Evolutionary conservation across 2,888 invertebrate species (phyloP).

Genomic region (Drosophila mimetica): DNA sequence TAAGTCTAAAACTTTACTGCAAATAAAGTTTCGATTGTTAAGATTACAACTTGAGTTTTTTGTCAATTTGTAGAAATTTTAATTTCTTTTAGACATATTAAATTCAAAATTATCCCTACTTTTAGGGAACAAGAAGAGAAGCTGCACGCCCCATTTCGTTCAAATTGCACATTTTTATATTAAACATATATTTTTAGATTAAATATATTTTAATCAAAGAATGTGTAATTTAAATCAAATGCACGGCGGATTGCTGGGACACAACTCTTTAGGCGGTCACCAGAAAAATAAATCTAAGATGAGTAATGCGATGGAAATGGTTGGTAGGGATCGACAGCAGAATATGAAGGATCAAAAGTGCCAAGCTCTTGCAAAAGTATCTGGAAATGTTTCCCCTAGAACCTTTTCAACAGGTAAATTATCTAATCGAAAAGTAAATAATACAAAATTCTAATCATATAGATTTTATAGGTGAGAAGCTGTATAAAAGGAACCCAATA

Average conservation of each 20-base stretch:
- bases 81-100: not conserved
- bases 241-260: slow-evolving; percentile 8
- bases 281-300: too few relatives aligned
- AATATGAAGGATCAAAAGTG: not conserved
- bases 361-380: not conserved
- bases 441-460: not conserved
- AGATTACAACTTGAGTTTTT: slow-evolving; percentile 13
- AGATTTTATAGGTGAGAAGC: not conserved
- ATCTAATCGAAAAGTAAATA: too few relatives aligned
- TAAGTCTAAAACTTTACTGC: not conserved
- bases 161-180: slow-evolving; percentile 66
- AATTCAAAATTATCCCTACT: slow-evolving; percentile 24
- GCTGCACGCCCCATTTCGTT: slow-evolving; percentile 42
- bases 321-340: not conserved
- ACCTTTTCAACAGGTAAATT: not conserved
- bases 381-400: not conserved
- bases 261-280: slow-evolving; percentile 3
- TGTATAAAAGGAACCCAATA: not conserved
- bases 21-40: slow-evolving; percentile 25
- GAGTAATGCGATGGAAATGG: not conserved
- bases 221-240: slow-evolving; percentile 70
- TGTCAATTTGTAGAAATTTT: slow-evolving; percentile 15
- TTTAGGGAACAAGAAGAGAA: slow-evolving; percentile 7
- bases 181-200: slow-evolving; percentile 56
- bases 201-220: slow-evolving; percentile 52